phyloP scores from a whole-genome alignment of 1,140 invertebrate species.

The Choristoneura fumiferana region DNA sequence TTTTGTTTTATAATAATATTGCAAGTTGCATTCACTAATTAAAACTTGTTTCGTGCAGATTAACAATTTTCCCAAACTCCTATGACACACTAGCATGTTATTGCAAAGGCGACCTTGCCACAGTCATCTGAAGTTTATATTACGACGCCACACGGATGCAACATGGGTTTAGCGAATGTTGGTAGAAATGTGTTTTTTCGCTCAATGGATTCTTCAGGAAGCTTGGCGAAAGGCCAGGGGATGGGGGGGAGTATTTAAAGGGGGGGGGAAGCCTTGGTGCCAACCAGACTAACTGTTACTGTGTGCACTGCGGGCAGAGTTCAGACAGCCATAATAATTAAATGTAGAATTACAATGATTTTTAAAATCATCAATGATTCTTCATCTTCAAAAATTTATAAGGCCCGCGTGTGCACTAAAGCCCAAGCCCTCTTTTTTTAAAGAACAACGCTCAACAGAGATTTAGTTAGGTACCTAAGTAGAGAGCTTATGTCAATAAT shows the following conservation, averaged over 20 bases:
- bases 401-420: background rate
- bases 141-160: background rate
- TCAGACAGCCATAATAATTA: too few relatives aligned
- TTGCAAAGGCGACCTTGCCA: background rate
- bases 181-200: background rate
- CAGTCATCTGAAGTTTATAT: background rate
- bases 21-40: background rate
- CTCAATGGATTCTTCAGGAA: slow-evolving; percentile 1
- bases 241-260: too few relatives aligned
- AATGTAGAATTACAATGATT: background rate
- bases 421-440: background rate
- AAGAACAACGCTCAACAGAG: too few relatives aligned
- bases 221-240: background rate
- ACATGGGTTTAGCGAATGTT: background rate
- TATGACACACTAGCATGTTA: too few relatives aligned
- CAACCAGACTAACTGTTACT: background rate
- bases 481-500: too few relatives aligned
- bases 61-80: too few relatives aligned
- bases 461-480: too few relatives aligned
- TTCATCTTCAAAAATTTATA: background rate
- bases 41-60: background rate
- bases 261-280: background rate
- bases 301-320: background rate
- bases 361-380: too few relatives aligned
- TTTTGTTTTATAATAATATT: background rate